These are phyloP conservation scores for Papilio demoleus DNA, from an alignment of 2,888 invertebrate genomes.

Conservation along the genomic window DNA sequence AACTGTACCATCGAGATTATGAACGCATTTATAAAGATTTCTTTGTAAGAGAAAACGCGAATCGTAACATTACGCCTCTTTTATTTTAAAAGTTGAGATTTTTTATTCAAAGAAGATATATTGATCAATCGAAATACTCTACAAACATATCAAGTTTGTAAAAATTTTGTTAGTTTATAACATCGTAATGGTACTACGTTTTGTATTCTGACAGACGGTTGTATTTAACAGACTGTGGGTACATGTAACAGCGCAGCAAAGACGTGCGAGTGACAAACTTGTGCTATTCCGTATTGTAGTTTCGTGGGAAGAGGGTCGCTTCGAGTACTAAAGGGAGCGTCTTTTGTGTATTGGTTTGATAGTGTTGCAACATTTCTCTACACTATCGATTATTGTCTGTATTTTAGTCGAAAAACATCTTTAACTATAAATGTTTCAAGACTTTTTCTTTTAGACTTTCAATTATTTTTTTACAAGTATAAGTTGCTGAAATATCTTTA, in stretches of 20 bases:
- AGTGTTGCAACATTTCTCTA: constrained; percentile 13
- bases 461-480: neutral
- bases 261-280: constrained; percentile 16
- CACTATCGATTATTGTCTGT: neutral
- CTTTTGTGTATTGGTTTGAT: constrained; percentile 20
- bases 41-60: neutral
- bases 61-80: neutral
- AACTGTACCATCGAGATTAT: neutral
- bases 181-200: neutral
- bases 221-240: too few relatives aligned
- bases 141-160: too few relatives aligned
- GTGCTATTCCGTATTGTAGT: constrained; percentile 7
- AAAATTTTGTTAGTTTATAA: too few relatives aligned
- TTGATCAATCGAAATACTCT: neutral
- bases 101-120: neutral
- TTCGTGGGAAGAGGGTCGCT: constrained; percentile 16
- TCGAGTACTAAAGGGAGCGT: constrained; percentile 3
- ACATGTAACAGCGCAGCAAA: neutral
- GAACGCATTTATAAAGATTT: neutral
- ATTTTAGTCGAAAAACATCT: neutral
- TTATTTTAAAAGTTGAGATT: neutral
- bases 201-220: neutral
- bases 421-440: neutral
- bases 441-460: neutral
- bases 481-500: too few relatives aligned